Evolutionary conservation across 2,888 invertebrate genomes (phyloP).

Genomic region (Cheilosia vernalis): DNA sequence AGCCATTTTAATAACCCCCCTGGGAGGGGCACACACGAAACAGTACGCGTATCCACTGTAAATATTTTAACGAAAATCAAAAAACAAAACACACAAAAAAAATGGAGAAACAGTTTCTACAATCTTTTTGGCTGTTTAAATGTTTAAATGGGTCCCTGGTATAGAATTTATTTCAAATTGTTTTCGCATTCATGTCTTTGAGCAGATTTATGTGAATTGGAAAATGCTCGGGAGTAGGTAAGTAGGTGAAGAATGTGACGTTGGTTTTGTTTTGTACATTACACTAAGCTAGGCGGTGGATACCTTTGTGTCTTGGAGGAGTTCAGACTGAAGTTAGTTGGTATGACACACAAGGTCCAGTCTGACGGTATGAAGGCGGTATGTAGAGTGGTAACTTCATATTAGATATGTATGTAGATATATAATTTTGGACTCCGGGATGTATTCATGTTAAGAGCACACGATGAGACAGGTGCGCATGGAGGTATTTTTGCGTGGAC

Average conservation of each 20-base stretch:
- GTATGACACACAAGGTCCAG: no score
- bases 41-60: slow-evolving; percentile 7
- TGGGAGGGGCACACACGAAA: slow-evolving; percentile 60
- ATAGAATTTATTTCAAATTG: slow-evolving; percentile 64
- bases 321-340: no score
- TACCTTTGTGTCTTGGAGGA: background rate
- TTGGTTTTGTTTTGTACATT: background rate
- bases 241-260: background rate
- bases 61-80: slow-evolving; percentile 12
- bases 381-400: no score
- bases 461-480: no score
- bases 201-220: slow-evolving; percentile 49
- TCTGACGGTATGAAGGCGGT: no score
- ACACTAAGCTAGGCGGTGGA: background rate
- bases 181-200: slow-evolving; percentile 64
- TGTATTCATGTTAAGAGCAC: no score
- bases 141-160: slow-evolving; percentile 6
- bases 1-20: slow-evolving; percentile 71
- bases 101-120: slow-evolving; percentile 40
- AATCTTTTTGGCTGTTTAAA: slow-evolving; percentile 39
- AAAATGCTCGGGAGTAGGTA: slow-evolving; percentile 15
- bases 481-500: no score
- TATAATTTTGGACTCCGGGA: no score
- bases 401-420: no score
- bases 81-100: background rate